Percentiles rank a stretch among this genome's conserved stretches.
These are phyloP conservation scores for Lathronympha strigana DNA, from an alignment of 2,888 invertebrate genomes.

Conservation along the genomic window DNA sequence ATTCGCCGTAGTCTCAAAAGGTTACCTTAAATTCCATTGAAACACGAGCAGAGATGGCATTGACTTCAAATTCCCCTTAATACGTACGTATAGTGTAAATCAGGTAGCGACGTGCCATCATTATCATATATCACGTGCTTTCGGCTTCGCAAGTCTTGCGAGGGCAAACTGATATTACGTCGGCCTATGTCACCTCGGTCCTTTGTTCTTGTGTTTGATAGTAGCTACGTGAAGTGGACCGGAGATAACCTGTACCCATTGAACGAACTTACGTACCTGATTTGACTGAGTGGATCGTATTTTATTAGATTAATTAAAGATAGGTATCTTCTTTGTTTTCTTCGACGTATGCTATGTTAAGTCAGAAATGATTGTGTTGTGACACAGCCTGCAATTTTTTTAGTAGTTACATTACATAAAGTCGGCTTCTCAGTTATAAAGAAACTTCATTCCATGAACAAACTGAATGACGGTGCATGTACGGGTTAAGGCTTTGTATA, in stretches of 20 bases:
- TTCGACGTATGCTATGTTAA: no score
- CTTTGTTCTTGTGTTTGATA: conserved; percentile 19
- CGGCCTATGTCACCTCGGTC: conserved; percentile 15
- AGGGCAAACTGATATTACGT: conserved; percentile 17
- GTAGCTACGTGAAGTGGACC: conserved; percentile 7
- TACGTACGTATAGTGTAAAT: conserved; percentile 12
- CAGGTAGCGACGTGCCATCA: conserved; percentile 27
- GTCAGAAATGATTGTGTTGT: no score
- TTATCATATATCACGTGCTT: conserved; percentile 30
- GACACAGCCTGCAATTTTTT: no score
- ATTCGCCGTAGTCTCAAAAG: not conserved
- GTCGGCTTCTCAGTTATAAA: no score
- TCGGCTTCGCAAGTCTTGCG: conserved; percentile 6
- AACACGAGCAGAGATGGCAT: not conserved
- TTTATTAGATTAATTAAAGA: no score
- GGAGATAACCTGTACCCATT: not conserved
- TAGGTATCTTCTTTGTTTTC: no score
- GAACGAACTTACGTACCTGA: not conserved
- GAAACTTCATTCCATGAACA: no score
- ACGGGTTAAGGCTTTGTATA: no score
- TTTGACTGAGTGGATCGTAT: no score
- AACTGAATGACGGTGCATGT: no score
- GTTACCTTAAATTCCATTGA: conserved; percentile 8
- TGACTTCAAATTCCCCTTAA: conserved; percentile 7
- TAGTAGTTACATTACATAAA: no score